Conservation (phyloP, 1,140 invertebrate species). For the Arctopsyche grandis region DNA sequence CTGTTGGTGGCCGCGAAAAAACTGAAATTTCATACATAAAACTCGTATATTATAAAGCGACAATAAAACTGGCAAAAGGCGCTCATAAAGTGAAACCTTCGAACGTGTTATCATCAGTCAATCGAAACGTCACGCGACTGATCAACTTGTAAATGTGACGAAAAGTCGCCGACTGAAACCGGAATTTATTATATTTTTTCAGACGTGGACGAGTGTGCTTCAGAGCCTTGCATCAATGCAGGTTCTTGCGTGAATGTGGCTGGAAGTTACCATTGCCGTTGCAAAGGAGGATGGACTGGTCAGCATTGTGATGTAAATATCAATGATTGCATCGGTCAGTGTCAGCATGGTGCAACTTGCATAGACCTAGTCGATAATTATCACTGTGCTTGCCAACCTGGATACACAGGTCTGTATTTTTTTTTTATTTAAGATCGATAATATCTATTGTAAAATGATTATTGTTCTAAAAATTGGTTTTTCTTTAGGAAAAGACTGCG, state of each 20-base stretch:
- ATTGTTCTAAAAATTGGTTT: background rate
- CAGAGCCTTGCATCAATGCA: conserved; percentile 82
- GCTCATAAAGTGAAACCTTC: too few relatives aligned
- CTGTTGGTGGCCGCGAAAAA: background rate
- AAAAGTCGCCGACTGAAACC: background rate
- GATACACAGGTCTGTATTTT: conserved; percentile 75
- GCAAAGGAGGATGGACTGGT: conserved; percentile 86
- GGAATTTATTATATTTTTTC: conserved; percentile 48
- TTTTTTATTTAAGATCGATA: conserved; percentile 38
- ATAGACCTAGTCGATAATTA: conserved; percentile 86
- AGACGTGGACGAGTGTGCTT: conserved; percentile 76
- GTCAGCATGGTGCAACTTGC: conserved; percentile 86
- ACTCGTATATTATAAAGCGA: too few relatives aligned
- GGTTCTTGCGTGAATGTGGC: conserved; percentile 80
- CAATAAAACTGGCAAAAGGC: too few relatives aligned
- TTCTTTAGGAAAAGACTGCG: conserved; percentile 70
- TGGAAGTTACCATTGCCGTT: conserved; percentile 85
- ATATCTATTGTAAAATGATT: too few relatives aligned
- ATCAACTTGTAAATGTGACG: background rate
- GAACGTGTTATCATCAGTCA: too few relatives aligned
- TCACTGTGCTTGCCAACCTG: conserved; percentile 82
- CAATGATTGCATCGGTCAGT: conserved; percentile 88
- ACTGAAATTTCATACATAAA: too few relatives aligned
- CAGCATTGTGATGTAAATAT: conserved; percentile 90
- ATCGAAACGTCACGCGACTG: too few relatives aligned